Base-by-base conservation (phyloP, 2,113 vertebrate genomes). In the Mastomys coucha region DNA sequence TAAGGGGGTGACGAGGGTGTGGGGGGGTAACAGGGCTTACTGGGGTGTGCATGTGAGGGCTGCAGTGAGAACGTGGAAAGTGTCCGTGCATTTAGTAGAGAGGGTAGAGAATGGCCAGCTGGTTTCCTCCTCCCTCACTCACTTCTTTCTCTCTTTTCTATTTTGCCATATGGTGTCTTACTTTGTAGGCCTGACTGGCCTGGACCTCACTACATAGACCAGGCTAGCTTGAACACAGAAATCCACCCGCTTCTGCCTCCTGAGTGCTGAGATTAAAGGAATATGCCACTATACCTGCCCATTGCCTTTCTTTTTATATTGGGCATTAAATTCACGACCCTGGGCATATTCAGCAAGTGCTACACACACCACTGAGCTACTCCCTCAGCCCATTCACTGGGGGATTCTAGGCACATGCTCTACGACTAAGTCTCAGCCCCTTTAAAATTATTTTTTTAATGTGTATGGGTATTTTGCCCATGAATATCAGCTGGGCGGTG, bases 1-100 rank as follows among this genome's bases (percentile, higher is more conserved):
- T 7, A 13, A 0, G 5, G 10, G 8, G 22, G 67, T 7, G 17
- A 0, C 4, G 10, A 6, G 22, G 56, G 14, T 45, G 45, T 45
- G 28, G 22, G 84, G 33, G 84, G 33, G 84, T 45, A 24, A 39
- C 53, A 58, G 5, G 20, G 33, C 56, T 56, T 7, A 77, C 2
- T 33, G 14, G 28, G 1, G 0, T 0, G 39, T 45, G 51, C 70
- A 45, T 9, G n/a, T 51, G 81, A 90, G 42, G 31, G 42, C 45
- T 49, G 24, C 5, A 6, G 10, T 11, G 22, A 45, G 42, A 67
- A 19, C 70, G 49, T 24, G 9, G 31, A 22, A 31, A 12, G 31
- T n/a, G 69, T 65, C 0, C 69, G 7, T n/a, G 31, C 65, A 51
- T 7, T 28, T 20, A 19, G 60, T 31, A 67, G 60, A 45, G 58